Base-by-base conservation (phyloP, 2,113 vertebrate genomes). In the Bos javanicus region DNA sequence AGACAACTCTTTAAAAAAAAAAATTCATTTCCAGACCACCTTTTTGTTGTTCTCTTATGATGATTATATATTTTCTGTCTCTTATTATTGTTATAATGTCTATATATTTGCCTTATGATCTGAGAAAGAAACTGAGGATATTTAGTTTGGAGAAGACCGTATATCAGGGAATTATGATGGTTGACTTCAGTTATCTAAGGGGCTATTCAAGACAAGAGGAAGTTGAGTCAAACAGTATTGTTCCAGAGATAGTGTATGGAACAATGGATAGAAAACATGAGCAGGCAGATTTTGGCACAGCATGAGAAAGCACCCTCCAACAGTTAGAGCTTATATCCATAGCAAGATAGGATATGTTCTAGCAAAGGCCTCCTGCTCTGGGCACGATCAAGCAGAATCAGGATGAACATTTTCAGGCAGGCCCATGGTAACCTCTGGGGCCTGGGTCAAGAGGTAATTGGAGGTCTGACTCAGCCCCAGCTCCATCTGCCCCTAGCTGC, bases 141-240 rank as follows among this genome's bases (percentile, higher is more conserved):
- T 76, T 95, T 93, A 43, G 14, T 92, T 93, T 94, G 71, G 78
- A 60, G 92, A 86, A 81, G 52, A 87, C 28, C 4, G 14, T 80
- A 19, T 43, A 50, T 14, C 30, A 17, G 33, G 7, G 59, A 80
- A 56, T 94, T 67, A n/a, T 13, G 67, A 59, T 19, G 64, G n/a
- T 21, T 94, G 82, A 89, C 94, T 91, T 86, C 17, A 33, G 54
- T 82, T 71, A 86, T 91, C 89, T 83, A 48, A 93, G 56, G 39
- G 87, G 43, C 83, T 57, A 7, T 76, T 92, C 57, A 48, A 59
- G 57, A 91, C 21, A 39, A 89, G n/a, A 96, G 95, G 83, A 97
- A 97, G 91, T 64, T 91, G 93, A 95, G 71, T 93, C 62, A 90
- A 95, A 93, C 15, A 19, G 19, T 93, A 54, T 76, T 94, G 57